Percentiles rank a stretch among this genome's conserved stretches.
These are phyloP conservation scores for Plebejus anna DNA, from an alignment of 2,888 invertebrate genomes.

Conservation along the genomic window DNA sequence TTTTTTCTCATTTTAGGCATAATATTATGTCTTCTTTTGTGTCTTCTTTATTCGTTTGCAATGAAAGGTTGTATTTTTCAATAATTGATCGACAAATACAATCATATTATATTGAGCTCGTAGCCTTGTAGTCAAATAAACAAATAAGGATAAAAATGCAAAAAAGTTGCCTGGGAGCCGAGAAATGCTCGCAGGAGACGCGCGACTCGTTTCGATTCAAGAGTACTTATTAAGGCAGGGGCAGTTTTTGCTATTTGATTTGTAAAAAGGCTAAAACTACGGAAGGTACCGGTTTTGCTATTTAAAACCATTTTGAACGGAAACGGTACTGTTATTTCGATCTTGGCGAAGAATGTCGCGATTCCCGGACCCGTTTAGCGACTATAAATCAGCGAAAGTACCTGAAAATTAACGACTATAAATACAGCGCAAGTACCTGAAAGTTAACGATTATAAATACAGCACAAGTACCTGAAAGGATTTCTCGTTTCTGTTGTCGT, in stretches of 20 bases:
- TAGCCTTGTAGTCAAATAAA: constrained; percentile 28
- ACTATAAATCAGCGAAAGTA: constrained; percentile 38
- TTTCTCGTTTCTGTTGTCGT: constrained; percentile 71
- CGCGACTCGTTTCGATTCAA: constrained; percentile 66
- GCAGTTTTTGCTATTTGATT: constrained; percentile 79
- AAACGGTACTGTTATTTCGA: constrained; percentile 74
- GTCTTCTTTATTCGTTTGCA: neutral
- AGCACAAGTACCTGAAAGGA: constrained; percentile 62
- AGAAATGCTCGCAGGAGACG: constrained; percentile 47
- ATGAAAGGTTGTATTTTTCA: neutral
- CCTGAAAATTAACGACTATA: constrained; percentile 53
- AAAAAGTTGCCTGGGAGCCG: constrained; percentile 49
- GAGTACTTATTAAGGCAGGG: constrained; percentile 76
- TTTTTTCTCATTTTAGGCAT: neutral
- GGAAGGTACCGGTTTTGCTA: constrained; percentile 69
- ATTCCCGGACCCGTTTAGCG: constrained; percentile 40
- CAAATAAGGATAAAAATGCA: constrained; percentile 43
- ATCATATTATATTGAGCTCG: constrained; percentile 5
- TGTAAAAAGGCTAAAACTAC: constrained; percentile 68
- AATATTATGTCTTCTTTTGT: too few relatives aligned
- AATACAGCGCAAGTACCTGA: constrained; percentile 51
- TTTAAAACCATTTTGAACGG: constrained; percentile 75
- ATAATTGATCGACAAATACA: neutral
- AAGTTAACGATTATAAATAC: constrained; percentile 41
- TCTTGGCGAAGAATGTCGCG: constrained; percentile 62